Percentiles rank a stretch among this genome's conserved stretches.
Conservation (phyloP, 2,113 vertebrate genomes). For the Clarias batrachus region DNA sequence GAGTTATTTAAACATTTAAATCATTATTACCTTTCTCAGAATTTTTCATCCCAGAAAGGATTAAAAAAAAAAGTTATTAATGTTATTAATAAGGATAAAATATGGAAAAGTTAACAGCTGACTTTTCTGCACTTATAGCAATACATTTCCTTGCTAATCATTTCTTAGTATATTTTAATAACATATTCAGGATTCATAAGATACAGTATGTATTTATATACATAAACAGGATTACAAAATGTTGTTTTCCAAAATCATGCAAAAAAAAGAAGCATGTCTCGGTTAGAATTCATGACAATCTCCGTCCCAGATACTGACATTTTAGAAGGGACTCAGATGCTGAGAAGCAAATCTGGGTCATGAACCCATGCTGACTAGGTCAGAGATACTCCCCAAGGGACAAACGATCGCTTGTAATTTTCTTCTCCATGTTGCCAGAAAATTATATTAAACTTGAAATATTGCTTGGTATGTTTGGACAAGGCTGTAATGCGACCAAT, state of each 20-base stretch:
- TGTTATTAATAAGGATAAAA: background rate
- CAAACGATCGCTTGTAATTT: background rate
- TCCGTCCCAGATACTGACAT: background rate
- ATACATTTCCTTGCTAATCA: background rate
- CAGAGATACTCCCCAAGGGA: background rate
- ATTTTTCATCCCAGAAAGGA: background rate
- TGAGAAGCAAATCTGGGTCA: slow-evolving; percentile 6
- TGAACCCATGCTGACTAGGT: background rate
- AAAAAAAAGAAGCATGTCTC: background rate
- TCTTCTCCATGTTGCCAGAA: background rate
- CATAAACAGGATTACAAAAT: background rate
- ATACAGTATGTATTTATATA: background rate
- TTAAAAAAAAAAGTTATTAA: too few species aligned
- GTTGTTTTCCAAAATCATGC: background rate
- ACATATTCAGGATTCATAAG: background rate
- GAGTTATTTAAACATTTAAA: too few species aligned
- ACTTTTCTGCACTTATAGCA: background rate
- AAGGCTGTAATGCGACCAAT: background rate
- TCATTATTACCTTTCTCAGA: too few species aligned
- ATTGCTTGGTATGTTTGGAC: background rate
- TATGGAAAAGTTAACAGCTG: too few species aligned
- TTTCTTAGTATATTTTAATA: background rate
- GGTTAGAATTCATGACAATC: background rate
- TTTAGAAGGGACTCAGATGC: background rate
- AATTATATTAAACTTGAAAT: background rate